phyloP scores from a whole-genome alignment of 2,113 vertebrate genomes.

The Rhinopithecus roxellana region DNA sequence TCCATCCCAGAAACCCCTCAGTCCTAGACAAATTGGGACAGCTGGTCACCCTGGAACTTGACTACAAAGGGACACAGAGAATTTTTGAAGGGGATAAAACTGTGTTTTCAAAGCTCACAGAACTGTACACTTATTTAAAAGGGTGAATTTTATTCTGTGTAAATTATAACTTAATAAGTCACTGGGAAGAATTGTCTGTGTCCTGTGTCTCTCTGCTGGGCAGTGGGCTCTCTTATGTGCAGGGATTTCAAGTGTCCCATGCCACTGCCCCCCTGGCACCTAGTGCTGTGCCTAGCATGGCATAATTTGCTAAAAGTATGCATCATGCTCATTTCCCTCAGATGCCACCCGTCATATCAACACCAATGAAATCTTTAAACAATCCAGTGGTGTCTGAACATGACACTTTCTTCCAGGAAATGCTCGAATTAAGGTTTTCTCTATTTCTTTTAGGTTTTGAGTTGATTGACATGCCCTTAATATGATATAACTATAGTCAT shows the following conservation, averaged over 20 bases:
- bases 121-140: not conserved
- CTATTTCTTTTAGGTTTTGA: not conserved
- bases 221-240: not conserved
- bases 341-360: not conserved
- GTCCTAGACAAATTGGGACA: not conserved
- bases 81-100: not conserved
- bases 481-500: not conserved
- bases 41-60: not conserved
- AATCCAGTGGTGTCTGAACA: not conserved
- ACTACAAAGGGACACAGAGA: not conserved
- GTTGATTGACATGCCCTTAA: not conserved
- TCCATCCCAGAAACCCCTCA: not conserved
- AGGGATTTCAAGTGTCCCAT: not conserved
- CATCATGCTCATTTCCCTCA: not conserved
- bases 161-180: not conserved
- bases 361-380: not conserved
- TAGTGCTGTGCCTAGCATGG: rapidly evolving
- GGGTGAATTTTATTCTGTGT: not conserved
- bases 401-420: not conserved
- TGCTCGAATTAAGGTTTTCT: not conserved
- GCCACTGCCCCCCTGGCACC: not conserved
- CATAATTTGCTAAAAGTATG: not conserved
- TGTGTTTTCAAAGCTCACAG: not conserved
- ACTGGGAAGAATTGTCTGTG: not conserved
- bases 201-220: not conserved